phyloP scores from a whole-genome alignment of 2,113 vertebrate species.

The Larimichthys crocea region DNA sequence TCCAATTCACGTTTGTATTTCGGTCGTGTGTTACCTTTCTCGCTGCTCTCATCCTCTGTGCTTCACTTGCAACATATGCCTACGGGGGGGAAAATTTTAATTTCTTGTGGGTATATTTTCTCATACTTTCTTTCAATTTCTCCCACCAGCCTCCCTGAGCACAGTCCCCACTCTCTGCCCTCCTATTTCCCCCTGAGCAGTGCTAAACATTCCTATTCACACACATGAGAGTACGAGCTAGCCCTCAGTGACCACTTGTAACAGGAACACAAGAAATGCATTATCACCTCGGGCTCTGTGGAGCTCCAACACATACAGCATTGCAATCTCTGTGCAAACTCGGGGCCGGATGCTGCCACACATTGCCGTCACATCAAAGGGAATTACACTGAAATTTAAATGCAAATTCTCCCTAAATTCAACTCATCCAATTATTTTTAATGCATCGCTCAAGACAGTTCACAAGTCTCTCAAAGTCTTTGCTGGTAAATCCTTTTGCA shows the following conservation, averaged over 20 bases:
- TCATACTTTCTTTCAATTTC: constrained; percentile 54
- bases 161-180: not conserved
- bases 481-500: constrained; percentile 49
- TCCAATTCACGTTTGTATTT: constrained; percentile 63
- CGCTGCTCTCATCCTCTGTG: constrained; percentile 4
- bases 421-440: constrained; percentile 68
- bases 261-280: constrained; percentile 80
- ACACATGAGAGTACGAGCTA: constrained; percentile 53
- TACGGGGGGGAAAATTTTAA: constrained; percentile 45
- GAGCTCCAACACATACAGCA: constrained; percentile 34
- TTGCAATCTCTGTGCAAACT: constrained; percentile 52
- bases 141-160: constrained; percentile 39
- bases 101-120: constrained; percentile 52
- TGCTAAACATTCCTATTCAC: constrained; percentile 73
- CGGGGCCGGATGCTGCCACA: constrained; percentile 22
- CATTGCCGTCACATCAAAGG: constrained; percentile 54
- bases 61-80: constrained; percentile 51
- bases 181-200: constrained; percentile 29
- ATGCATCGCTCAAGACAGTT: constrained; percentile 44
- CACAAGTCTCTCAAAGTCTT: constrained; percentile 30
- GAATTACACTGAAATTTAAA: constrained; percentile 58
- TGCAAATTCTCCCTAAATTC: constrained; percentile 58
- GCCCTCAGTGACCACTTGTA: constrained; percentile 68
- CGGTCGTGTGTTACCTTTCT: constrained; percentile 52
- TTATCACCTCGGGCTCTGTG: constrained; percentile 67